phyloP scores from a whole-genome alignment of 92 coral and sea anemone genomes.

The Paragorgia papillata region DNA sequence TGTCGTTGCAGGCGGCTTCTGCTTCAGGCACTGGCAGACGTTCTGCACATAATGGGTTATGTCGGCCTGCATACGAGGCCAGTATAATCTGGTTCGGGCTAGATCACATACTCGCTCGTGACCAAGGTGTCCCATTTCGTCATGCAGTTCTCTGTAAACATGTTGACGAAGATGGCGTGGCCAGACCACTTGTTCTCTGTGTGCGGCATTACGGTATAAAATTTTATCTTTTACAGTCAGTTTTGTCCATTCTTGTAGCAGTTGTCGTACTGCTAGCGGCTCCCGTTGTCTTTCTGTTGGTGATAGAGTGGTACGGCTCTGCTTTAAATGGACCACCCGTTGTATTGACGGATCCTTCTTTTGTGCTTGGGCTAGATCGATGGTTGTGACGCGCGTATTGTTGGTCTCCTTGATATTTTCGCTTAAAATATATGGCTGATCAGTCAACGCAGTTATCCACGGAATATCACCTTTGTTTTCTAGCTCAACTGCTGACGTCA shows the following conservation, averaged over 20 bases:
- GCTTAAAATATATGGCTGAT: conserved; percentile 1
- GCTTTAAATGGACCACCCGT: background rate
- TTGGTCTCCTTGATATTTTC: background rate
- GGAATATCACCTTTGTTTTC: conserved; percentile 43
- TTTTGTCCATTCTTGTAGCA: conserved; percentile 6
- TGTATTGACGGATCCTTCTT: background rate
- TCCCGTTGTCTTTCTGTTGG: conserved; percentile 17
- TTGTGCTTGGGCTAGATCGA: background rate
- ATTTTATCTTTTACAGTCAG: conserved; percentile 1
- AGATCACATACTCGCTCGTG: conserved; percentile 27
- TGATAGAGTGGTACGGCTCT: background rate
- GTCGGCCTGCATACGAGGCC: conserved; percentile 7
- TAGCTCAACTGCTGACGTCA: conserved; percentile 35
- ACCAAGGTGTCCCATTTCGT: conserved; percentile 29
- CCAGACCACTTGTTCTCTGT: conserved; percentile 12
- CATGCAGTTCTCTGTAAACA: conserved; percentile 17
- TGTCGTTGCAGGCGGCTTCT: conserved; percentile 5
- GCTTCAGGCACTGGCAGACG: conserved; percentile 36
- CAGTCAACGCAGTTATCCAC: conserved; percentile 48
- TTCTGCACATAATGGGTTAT: conserved; percentile 16
- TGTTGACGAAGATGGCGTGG: conserved; percentile 13
- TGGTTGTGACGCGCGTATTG: background rate
- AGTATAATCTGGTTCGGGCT: no score
- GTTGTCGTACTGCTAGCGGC: conserved; percentile 6
- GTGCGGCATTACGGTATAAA: conserved; percentile 4